A percentile compares a stretch with the other conserved stretches of the same genome.
phyloP scores from a whole-genome alignment of 2,113 vertebrate species.

The Ctenodactylus gundi region DNA sequence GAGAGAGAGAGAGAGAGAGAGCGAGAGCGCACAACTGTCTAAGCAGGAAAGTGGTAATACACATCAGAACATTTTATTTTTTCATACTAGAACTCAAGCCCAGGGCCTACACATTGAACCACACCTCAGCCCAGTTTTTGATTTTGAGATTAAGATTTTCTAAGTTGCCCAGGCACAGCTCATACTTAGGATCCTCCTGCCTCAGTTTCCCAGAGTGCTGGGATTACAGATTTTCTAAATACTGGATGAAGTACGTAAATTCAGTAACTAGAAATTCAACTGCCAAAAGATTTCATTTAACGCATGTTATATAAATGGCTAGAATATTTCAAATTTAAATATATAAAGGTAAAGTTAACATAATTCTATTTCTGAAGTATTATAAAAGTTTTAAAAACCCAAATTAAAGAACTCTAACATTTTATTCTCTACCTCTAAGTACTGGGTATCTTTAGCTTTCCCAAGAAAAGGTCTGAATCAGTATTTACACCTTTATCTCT shows the following conservation, averaged over 20 bases:
- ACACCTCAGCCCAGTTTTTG: no score
- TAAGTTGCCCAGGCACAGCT: no score
- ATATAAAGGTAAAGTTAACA: conserved; percentile 18
- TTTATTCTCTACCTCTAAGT: not conserved
- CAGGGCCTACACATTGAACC: no score
- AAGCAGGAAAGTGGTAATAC: not conserved
- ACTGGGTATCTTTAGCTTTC: not conserved
- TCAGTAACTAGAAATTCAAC: not conserved
- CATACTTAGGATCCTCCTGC: no score
- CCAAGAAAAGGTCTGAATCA: not conserved
- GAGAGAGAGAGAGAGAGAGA: not conserved
- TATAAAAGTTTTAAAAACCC: not conserved
- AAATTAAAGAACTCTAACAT: not conserved
- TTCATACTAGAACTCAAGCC: no score
- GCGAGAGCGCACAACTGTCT: conserved; percentile 34
- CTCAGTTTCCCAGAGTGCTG: no score
- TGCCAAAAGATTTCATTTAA: conserved; percentile 19
- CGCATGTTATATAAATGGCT: conserved; percentile 4
- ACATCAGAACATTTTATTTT: conserved; percentile 18
- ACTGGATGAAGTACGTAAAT: not conserved
- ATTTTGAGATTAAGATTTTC: no score
- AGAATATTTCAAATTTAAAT: conserved; percentile 5
- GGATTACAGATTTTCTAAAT: not conserved
- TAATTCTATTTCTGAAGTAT: not conserved
- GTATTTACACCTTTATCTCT: conserved; percentile 25